Base-by-base conservation (phyloP, 2,888 invertebrate genomes). In the Sycophila texana region DNA sequence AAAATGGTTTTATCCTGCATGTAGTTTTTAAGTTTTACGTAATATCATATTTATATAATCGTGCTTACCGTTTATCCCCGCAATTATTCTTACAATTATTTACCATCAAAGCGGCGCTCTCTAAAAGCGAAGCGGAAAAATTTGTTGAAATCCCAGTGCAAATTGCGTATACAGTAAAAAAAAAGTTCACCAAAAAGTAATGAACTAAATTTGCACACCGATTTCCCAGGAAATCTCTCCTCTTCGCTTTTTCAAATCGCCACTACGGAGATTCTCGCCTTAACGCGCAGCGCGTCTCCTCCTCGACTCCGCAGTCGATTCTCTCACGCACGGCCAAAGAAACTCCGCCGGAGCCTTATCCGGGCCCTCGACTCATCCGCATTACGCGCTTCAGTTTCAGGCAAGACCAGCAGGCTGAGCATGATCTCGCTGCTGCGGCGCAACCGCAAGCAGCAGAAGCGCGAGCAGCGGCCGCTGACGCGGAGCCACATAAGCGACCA, bases 351-450 rank as follows among this genome's bases (percentile, higher is more conserved):
- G 16, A 16, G 13, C 51, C 10, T 51, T n/a, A n/a, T n/a, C n/a
- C n/a, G n/a, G n/a, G n/a, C n/a, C n/a, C n/a, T 7, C 58, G 22
- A 22, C 22, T 20, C 20, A 22, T 22, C 20, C 60, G n/a, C 18
- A 58, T n/a, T 14, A 55, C n/a, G 20, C 20, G n/a, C 22, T 74
- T 60, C 4, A 14, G 63, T 81, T 81, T 13, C 74, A 82, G 81
- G 79, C 2, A 79, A 74, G 39, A 80, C 74, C 4, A 82, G 80
- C 60, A 66, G 77, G 12, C 68, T 82, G 22, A 82, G 81, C 68
- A 79, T 82, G 81, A 80, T 82, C 12, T 82, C 81, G 0, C 20
- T 82, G 55, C 57, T 82, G 55, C 77, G 81, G 12, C 77, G 77
- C 16, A 82, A 82, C 65, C 74, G 74, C 13, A 81, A 73, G 53